Percentiles rank a stretch among this genome's conserved stretches.
These are phyloP conservation scores for Heliconius erato DNA, from an alignment of 2,888 invertebrate genomes.

Conservation along the genomic window DNA sequence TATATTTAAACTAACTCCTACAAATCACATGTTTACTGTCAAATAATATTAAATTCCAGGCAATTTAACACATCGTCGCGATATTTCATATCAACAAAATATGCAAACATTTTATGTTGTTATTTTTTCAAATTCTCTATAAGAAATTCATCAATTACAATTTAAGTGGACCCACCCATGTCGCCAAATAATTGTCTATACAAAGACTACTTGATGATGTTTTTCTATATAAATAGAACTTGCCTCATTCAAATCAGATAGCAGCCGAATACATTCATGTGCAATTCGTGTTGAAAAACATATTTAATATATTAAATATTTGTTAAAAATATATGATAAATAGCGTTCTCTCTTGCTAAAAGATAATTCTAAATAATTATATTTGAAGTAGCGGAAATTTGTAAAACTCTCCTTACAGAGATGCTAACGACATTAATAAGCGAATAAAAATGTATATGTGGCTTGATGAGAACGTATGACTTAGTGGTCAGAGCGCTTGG, in stretches of 20 bases:
- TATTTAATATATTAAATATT: too few relatives aligned
- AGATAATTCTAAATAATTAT: too few relatives aligned
- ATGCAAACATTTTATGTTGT: constrained; percentile 68
- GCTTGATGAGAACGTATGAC: too few relatives aligned
- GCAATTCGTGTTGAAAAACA: too few relatives aligned
- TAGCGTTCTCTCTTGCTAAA: too few relatives aligned
- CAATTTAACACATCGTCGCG: constrained; percentile 70
- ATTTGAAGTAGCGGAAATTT: too few relatives aligned
- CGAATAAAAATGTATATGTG: too few relatives aligned
- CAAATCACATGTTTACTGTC: constrained; percentile 56
- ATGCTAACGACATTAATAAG: too few relatives aligned
- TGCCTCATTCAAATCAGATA: too few relatives aligned
- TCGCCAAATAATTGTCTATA: constrained; percentile 55
- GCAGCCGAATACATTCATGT: neutral
- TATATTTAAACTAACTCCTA: constrained; percentile 36
- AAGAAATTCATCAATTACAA: constrained; percentile 33
- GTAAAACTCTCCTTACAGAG: too few relatives aligned
- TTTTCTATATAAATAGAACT: neutral
- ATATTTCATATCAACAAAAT: constrained; percentile 71
- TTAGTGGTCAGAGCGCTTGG: too few relatives aligned
- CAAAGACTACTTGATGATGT: neutral
- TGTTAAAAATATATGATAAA: too few relatives aligned
- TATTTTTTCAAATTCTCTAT: constrained; percentile 56
- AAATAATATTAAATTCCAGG: constrained; percentile 69
- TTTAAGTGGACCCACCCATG: constrained; percentile 33